Evolutionary conservation across 92 coral and sea anemone species (phyloP), one percentile per base, ranked within the genome.

Genomic region (Muricea muricata): DNA sequence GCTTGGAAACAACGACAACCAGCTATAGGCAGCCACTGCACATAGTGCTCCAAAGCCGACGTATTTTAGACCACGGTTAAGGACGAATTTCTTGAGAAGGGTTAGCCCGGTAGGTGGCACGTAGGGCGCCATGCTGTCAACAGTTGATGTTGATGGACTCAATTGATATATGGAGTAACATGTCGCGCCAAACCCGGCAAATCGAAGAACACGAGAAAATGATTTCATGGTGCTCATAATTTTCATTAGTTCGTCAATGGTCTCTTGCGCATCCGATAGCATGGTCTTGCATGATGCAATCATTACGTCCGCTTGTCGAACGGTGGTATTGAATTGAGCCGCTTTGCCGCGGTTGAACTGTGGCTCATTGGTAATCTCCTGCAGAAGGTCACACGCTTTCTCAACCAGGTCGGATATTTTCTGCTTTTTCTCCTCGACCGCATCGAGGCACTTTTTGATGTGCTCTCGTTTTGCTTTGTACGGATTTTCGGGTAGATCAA

Each of bases 401-500:
- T 42, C 28, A 7, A 74, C 63, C 3, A 74, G 63, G 23, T 74
- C 37, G 12, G 24, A 31, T 14, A 61, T 20, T 25, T 61, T 15
- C 24, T 25, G 10, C 12, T 42, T 74, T 39, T 74, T 33, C 9
- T 74, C 63, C 21, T 74, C 63, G 24, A 74, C 39, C 6, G 20
- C 61, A 3, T 12, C 3, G 7, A 42, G 80, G 63, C 80, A 42
- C 4, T 10, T n/a, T 3, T 15, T 24, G 10, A 74, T 39, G 26
- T 42, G 63, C 1, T 74, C 60, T 74, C 63, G 60, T 21, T 74
- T 48, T 4, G 80, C 80, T 7, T 45, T 13, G 63, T 24, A 45
- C 21, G 32, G 63, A 42, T 48, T 48, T 23, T 74, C 80, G 3
- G 58, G 60, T n/a, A 68, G 25, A 34, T 68, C 75, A 35, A 68